Conservation (phyloP, 2,113 vertebrate species). For the Pungitius pungitius region DNA sequence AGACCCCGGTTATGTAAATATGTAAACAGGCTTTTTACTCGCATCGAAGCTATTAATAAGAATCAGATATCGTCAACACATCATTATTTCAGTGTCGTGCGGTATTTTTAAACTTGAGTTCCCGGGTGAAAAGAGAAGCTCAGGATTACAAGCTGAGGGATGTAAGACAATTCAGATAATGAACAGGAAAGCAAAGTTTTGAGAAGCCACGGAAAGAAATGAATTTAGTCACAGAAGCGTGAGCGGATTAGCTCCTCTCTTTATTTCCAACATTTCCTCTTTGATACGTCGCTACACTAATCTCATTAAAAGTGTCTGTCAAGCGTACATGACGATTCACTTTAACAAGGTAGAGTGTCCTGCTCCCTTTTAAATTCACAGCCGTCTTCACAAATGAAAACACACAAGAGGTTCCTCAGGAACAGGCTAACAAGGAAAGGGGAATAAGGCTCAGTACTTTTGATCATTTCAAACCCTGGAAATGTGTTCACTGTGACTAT, state of each 20-base stretch:
- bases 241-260: conserved; percentile 69
- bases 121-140: conserved; percentile 36
- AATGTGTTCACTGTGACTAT: conserved; percentile 63
- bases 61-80: conserved; percentile 36
- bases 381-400: conserved; percentile 71
- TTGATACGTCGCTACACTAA: conserved; percentile 69
- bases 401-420: conserved; percentile 66
- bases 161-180: conserved; percentile 60
- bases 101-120: conserved; percentile 32
- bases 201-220: conserved; percentile 34
- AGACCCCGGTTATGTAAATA: conserved; percentile 38
- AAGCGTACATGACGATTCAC: conserved; percentile 75
- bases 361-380: conserved; percentile 56
- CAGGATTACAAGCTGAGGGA: conserved; percentile 54
- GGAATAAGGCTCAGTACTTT: conserved; percentile 58
- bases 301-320: conserved; percentile 80
- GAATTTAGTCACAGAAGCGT: conserved; percentile 62
- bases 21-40: conserved; percentile 20
- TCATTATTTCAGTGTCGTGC: conserved; percentile 40
- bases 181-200: conserved; percentile 66
- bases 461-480: conserved; percentile 69
- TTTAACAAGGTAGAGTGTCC: conserved; percentile 74
- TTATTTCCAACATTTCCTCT: conserved; percentile 70
- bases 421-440: conserved; percentile 62
- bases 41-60: conserved; percentile 27